Evolutionary conservation across 2,888 invertebrate genomes (phyloP), one percentile per base, ranked within the genome.

Genomic region (Micoletzkya japonica): DNA sequence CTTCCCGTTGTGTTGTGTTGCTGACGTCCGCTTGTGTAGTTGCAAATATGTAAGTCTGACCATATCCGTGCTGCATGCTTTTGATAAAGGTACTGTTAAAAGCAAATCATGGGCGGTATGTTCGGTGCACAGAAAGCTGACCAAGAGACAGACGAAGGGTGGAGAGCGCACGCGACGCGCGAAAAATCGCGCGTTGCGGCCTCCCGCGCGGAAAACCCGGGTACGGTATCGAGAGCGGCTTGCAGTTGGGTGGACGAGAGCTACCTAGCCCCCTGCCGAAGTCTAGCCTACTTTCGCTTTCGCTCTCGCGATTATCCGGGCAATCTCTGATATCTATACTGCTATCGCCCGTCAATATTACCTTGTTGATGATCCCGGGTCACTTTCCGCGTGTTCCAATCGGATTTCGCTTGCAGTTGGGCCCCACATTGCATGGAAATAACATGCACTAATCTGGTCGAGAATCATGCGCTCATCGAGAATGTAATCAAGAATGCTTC

Each of bases 361-460:
- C n/a, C n/a, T n/a, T n/a, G n/a, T n/a, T n/a, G 10, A 44, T 44
- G 20, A 14, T 44, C 20, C 44, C 10, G 44, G 20, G 44, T 14
- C 44, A 44, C 10, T 44, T 44, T 20, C 20, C 10, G 44, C 44
- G 44, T 44, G 44, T 14, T 44, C 10, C 10, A 20, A 44, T 10
- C 10, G 10, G 44, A 10, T 44, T 44, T 44, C 20, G 10, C 10
- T 44, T 10, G 44, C 44, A 44, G 44, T 44, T 44, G 20, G 20
- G n/a, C n/a, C n/a, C n/a, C n/a, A n/a, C n/a, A n/a, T 69, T 69
- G 69, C 52, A 69, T 69, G 69, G 69, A 69, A 59, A 69, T 69
- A 69, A 59, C 69, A 69, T 59, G 60, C 59, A 60, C 50, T 60
- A 69, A 69, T 60, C 60, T 69, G 37, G 36, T 32, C 50, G 37